Base-by-base conservation (phyloP, 2,113 vertebrate genomes). In the Toxotes chatareus region DNA sequence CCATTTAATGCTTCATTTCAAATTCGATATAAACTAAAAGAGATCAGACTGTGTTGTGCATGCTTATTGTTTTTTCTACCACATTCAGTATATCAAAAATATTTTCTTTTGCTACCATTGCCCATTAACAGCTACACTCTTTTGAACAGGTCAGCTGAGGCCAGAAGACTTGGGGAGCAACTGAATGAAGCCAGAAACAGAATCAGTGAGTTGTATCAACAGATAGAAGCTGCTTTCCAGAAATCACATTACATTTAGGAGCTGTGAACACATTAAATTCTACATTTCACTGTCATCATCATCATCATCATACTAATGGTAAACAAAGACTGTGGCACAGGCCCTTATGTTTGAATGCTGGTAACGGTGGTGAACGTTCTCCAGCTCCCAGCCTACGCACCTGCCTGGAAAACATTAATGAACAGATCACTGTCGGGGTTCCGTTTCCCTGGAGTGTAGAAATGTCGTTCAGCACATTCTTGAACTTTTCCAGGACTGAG, bases 141-240 rank as follows among this genome's bases (percentile, higher is more conserved):
- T 72, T 61, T 86, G n/a, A 74, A 66, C 83, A 99, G 98, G 91
- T 96, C 94, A 92, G 86, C 94, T 44, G 97, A 99, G 94, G 97
- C 97, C 84, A 98, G 96, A 89, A 82, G 92, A 64, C 93, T 97
- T 36, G 96, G 96, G 76, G 95, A 95, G 85, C 94, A 95, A 78
- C 89, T 98, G 80, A 97, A 95, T 66, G 92, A 94, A 88, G 81
- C 93, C 57, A 96, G 95, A 93, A 94, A 89, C 82, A 95, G 91
- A 94, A 97, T 99, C 90, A 97, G 98, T 99, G 94, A 98, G 97
- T 96, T 87, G 1, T 67, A 27, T 71, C 49, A 64, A 70, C 59
- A 36, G 40, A 74, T 85, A 27, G 31, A 60, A 65, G 47, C 23
- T 21, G 11, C 38, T 44, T 56, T 69, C 27, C 12, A 2, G 74